A percentile compares a stretch with the other conserved stretches of the same genome.
These are phyloP conservation scores for Furnarius figulus DNA, from an alignment of 2,113 vertebrate species.

Conservation along the genomic window DNA sequence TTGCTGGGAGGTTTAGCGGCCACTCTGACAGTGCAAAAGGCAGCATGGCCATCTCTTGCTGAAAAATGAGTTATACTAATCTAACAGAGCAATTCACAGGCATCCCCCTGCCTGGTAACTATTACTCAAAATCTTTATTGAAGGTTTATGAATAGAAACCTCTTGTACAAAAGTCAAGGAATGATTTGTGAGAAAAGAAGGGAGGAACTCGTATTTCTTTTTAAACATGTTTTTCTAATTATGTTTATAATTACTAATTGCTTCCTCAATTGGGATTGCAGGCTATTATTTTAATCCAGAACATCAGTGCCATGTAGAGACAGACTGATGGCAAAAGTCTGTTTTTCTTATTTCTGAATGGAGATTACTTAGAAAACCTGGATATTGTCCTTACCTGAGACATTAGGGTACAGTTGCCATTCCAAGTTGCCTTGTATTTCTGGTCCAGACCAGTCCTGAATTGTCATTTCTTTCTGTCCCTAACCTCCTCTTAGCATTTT, in stretches of 20 bases:
- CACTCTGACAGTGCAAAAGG: not conserved
- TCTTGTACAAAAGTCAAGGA: not conserved
- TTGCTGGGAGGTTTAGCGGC: not conserved
- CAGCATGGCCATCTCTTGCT: not conserved
- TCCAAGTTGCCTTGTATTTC: not conserved
- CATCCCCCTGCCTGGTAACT: not conserved
- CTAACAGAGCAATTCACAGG: not conserved
- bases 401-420: not conserved
- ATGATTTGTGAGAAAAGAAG: not conserved
- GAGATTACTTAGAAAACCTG: not conserved
- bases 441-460: not conserved
- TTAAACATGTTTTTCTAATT: not conserved
- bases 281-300: not conserved
- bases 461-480: not conserved
- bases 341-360: not conserved
- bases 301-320: not conserved
- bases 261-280: not conserved
- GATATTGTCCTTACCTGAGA: not conserved
- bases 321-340: not conserved
- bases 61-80: not conserved
- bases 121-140: not conserved
- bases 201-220: not conserved
- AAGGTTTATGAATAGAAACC: not conserved
- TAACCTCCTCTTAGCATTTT: not conserved
- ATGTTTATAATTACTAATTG: not conserved